phyloP scores from a whole-genome alignment of 2,113 vertebrate genomes.

The Heterocephalus glaber region DNA sequence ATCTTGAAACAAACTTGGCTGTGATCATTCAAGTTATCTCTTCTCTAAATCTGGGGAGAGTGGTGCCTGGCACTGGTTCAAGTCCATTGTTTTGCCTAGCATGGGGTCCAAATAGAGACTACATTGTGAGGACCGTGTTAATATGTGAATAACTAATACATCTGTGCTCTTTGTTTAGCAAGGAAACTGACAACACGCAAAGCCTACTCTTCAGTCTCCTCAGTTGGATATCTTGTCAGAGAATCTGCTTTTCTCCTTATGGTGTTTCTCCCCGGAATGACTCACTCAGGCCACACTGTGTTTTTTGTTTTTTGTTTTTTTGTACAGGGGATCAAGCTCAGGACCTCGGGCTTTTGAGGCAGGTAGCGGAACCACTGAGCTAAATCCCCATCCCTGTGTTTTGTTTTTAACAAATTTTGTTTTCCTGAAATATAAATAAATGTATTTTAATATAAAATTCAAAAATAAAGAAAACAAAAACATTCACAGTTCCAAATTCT shows the following conservation, averaged over 20 bases:
- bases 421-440: slow-evolving; percentile 39
- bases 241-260: background rate
- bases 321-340: too few species aligned
- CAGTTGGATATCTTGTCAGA: background rate
- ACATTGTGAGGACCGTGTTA: slow-evolving; percentile 58
- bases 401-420: background rate
- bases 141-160: slow-evolving; percentile 61
- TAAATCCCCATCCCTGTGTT: too few species aligned
- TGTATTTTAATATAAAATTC: background rate
- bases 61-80: slow-evolving; percentile 57
- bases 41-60: background rate
- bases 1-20: background rate
- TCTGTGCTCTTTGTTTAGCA: slow-evolving; percentile 57
- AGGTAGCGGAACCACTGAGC: too few species aligned
- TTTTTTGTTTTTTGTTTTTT: too few species aligned
- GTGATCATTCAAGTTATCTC: background rate
- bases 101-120: slow-evolving; percentile 58
- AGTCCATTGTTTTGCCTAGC: slow-evolving; percentile 68
- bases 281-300: background rate
- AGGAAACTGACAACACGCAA: slow-evolving; percentile 40
- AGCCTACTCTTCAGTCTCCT: background rate
- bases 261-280: background rate
- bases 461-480: background rate
- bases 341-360: too few species aligned
- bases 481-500: slow-evolving; percentile 1